Base-by-base conservation (phyloP, 2,888 invertebrate species). In the Ctenicera cuprea region DNA sequence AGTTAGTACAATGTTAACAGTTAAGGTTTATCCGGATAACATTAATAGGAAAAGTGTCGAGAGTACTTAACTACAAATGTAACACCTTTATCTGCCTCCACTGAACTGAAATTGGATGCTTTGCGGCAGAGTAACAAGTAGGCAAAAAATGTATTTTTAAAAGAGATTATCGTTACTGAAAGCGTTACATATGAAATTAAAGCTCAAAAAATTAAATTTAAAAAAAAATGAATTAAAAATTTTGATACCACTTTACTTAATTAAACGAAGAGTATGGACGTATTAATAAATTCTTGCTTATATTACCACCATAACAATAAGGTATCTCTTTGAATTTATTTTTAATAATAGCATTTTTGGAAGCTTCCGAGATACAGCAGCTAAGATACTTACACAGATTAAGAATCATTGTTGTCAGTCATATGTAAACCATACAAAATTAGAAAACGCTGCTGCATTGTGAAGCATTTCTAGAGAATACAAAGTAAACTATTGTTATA, bases 41-140 rank as follows among this genome's bases (percentile, higher is more conserved):
- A 57, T 67, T 65, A 66, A 57, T 66, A 12, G 66, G 33, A 54
- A 66, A 66, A 38, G 50, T 41, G 65, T 59, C 18, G 38, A n/a
- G 14, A 14, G 30, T 54, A 16, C 12, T 30, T 54, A 54, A 54
- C 26, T 14, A 30, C 54, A 54, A 54, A 54, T n/a, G n/a, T 26
- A 54, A 26, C 20, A 16, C 30, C 26, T 54, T 54, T 54, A 54
- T 54, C 26, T 54, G 14, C 54, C 8, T 30, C n/a, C 30, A 5
- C 20, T 30, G 54, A 1, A 54, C 30, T 12, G 12, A 26, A 22
- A 16, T 30, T 12, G 50, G 11, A 50, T 16, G 43, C 8, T 50
- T 50, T 50, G 1, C 14, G 20, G 11, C 11, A 12, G 2, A 50
- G 11, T 50, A 22, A 50, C 50, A 22, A n/a, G 33, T 33, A 57